Base-by-base conservation (phyloP, 2,888 invertebrate species). In the Hedychridium roseum region DNA sequence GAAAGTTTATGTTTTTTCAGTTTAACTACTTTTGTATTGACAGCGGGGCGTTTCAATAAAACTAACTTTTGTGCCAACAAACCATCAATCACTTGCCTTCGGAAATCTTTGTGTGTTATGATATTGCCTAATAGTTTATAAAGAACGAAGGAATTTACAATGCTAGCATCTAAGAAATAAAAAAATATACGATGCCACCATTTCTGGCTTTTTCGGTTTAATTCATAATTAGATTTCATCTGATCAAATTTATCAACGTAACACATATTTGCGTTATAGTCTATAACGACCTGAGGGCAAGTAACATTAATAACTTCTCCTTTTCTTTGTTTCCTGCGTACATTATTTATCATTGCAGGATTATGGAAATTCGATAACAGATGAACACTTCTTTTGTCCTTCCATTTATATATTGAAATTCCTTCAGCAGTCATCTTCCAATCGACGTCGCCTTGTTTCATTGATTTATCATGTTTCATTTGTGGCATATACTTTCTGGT, bases 211-310 rank as follows among this genome's bases (percentile, higher is more conserved):
- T 71, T 69, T 54, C 60, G 65, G 34, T 55, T 38, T 23, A 68
- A 58, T 38, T 26, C 52, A 38, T 71, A 71, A 11, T 44, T 43
- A 12, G 62, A 57, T 51, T 64, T 57, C 9, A 54, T 47, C 50
- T 66, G 66, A 44, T 73, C 68, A 43, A 68, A 66, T 21, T 50
- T 47, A 48, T 73, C 69, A 14, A 71, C 67, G 9, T 58, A 69
- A 16, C 69, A 69, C 69, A 70, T 71, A 37, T 58, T 30, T 6
- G 49, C 51, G 45, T 68, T 72, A 43, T 70, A 74, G 43, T 66
- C 61, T 34, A 43, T 52, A 32, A 67, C 59, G 16, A 60, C 27
- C 42, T 52, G 20, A 37, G 68, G 65, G 53, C 66, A 69, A 15
- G 27, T 32, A 4, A 70, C 60, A 14, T 7, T 27, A 51, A 64